Evolutionary conservation across 2,888 invertebrate species (phyloP).

Genomic region (Agrotis ipsilon): DNA sequence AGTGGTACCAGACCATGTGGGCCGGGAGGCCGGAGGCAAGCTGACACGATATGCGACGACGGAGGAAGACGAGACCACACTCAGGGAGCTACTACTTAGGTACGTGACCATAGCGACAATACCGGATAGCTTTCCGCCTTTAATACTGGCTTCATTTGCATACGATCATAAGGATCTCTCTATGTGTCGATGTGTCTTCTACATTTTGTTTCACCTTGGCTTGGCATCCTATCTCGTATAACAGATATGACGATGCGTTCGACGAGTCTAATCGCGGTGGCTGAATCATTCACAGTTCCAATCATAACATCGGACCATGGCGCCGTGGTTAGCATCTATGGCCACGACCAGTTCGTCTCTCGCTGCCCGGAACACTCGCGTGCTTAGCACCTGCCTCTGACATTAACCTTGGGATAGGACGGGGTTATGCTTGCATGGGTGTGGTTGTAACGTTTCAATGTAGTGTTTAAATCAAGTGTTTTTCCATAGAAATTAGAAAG

Average conservation of each 20-base stretch:
- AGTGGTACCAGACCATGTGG: conserved; percentile 91
- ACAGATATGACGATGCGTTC: conserved; percentile 85
- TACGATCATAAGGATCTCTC: conserved; percentile 77
- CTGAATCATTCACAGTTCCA: conserved; percentile 76
- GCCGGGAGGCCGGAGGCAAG: conserved; percentile 91
- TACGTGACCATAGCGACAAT: conserved; percentile 89
- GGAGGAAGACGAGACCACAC: conserved; percentile 98
- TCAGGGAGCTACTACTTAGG: conserved; percentile 98
- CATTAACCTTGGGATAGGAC: conserved; percentile 54
- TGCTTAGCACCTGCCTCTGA: conserved; percentile 62
- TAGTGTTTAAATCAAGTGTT: conserved; percentile 69
- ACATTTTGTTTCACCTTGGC: conserved; percentile 75
- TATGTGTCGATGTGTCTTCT: conserved; percentile 79
- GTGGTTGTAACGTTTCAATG: conserved; percentile 74
- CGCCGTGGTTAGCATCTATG: conserved; percentile 84
- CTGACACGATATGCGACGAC: conserved; percentile 95
- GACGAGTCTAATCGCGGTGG: conserved; percentile 71
- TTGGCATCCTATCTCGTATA: conserved; percentile 89
- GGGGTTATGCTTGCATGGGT: conserved; percentile 83
- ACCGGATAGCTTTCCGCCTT: conserved; percentile 85
- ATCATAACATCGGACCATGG: conserved; percentile 80
- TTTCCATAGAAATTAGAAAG: conserved; percentile 60
- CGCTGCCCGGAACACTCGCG: conserved; percentile 57
- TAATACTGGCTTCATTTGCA: conserved; percentile 85
- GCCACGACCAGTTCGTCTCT: conserved; percentile 75